Evolutionary conservation across 2,888 invertebrate species (phyloP), one percentile per base, ranked within the genome.

Genomic region (Stenolophus ochropezus): DNA sequence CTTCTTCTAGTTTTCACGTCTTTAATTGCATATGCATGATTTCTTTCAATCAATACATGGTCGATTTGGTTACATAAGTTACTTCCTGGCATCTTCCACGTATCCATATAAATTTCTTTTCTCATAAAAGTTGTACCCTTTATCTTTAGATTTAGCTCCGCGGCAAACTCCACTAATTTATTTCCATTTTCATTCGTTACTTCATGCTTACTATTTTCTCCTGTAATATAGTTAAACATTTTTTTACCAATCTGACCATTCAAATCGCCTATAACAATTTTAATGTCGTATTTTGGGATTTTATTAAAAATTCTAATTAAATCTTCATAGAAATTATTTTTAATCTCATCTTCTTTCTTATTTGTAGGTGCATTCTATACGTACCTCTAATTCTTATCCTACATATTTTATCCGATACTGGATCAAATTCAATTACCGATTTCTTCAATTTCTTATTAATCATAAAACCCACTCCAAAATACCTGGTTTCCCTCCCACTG

Each of bases 81-180:
- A 16, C 71, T 16, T 8, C 58, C 78, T 18, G 65, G 69, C 11
- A 56, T 4, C 56, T 27, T 51, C 82, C 82, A 79, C 16, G 82
- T 82, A n/a, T 78, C 80, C 73, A 80, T 82, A 16, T 83, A 61
- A 25, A 83, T 83, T 11, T 81, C 65, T 58, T 81, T 83, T 6
- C 79, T 53, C 33, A n/a, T 81, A 42, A 83, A 83, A 33, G 76
- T 11, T 0, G 83, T 83, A n/a, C 77, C 82, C 42, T 42, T 58
- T n/a, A 84, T 83, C 56, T 27, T 73, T 69, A 84, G 53, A 6
- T 75, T 16, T n/a, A 21, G 61, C 80, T 82, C 83, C 23, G 27
- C 56, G 27, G 84, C 83, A n/a, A 82, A 82, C n/a, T 53, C 21
- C 27, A 82, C 82, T 18, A 83, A 27, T 47, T 16, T 58, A 73